Evolutionary conservation across 1,140 invertebrate genomes (phyloP).

Genomic region (Helicoverpa zea): DNA sequence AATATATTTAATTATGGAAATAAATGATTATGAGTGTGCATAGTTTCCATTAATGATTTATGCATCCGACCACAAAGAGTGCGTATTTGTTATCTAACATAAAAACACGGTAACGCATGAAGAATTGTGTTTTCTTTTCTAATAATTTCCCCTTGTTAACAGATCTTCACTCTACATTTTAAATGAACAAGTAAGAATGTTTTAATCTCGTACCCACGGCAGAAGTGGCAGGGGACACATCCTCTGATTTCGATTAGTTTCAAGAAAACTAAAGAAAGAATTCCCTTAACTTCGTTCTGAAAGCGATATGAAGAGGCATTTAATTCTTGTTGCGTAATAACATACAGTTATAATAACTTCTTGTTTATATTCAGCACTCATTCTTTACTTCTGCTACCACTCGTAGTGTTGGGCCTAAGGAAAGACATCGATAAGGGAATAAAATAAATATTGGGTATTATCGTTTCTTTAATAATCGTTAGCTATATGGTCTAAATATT

Average conservation of each 20-base stretch:
- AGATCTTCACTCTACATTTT: conserved; percentile 27
- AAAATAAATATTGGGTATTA: neutral
- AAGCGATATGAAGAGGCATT: neutral
- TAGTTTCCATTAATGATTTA: conserved; percentile 37
- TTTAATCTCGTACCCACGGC: neutral
- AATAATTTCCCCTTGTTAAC: conserved; percentile 10
- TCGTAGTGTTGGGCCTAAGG: neutral
- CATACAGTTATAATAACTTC: conserved; percentile 18
- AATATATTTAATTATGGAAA: conserved; percentile 46
- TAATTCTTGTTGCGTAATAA: conserved; percentile 10
- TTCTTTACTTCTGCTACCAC: conserved; percentile 12
- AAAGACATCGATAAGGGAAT: neutral
- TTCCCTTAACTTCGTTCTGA: neutral
- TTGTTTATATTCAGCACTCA: conserved; percentile 25
- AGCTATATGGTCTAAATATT: no score
- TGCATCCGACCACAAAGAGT: conserved; percentile 7
- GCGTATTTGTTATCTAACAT: conserved; percentile 20
- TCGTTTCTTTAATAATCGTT: no score
- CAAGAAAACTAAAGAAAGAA: neutral
- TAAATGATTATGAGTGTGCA: conserved; percentile 14
- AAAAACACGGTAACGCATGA: conserved; percentile 27
- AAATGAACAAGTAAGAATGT: neutral
- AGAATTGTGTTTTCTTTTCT: conserved; percentile 32
- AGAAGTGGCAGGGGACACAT: neutral
- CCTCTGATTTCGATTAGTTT: neutral